These are phyloP conservation scores for Beroe forskalii DNA, from an alignment of 37 sponge, comb jelly and placozoan genomes.

Conservation along the genomic window DNA sequence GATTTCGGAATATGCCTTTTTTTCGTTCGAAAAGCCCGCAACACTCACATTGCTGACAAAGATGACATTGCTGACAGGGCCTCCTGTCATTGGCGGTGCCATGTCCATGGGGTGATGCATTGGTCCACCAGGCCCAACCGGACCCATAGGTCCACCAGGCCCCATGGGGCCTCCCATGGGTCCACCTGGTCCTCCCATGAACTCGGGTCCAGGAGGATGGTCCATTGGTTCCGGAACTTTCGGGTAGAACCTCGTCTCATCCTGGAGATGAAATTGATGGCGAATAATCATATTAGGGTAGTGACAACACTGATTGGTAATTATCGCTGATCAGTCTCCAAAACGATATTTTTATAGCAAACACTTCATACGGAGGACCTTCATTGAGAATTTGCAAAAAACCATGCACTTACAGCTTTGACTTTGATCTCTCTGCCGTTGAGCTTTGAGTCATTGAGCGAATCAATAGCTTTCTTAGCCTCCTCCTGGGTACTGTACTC, in stretches of 20 bases:
- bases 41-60: slow-evolving; percentile 49
- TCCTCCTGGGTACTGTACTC: slow-evolving; percentile 33
- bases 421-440: slow-evolving; percentile 43
- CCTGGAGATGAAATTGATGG: not conserved
- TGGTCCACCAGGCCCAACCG: not conserved
- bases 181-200: not conserved
- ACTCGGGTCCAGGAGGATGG: slow-evolving; percentile 6
- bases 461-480: slow-evolving; percentile 44
- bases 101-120: slow-evolving; percentile 50
- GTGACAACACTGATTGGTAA: too few relatives aligned
- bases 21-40: too few relatives aligned
- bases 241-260: slow-evolving; percentile 34
- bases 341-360: too few relatives aligned
- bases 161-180: slow-evolving; percentile 1
- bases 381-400: too few relatives aligned
- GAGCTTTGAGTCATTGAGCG: slow-evolving; percentile 10
- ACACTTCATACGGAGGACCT: too few relatives aligned
- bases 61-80: slow-evolving; percentile 29
- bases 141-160: not conserved
- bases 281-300: too few relatives aligned
- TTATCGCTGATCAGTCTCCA: too few relatives aligned
- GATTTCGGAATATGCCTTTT: too few relatives aligned
- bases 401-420: slow-evolving; percentile 17
- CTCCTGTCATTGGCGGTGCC: not conserved
- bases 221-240: slow-evolving; percentile 38